A percentile compares a stretch with the other conserved stretches of the same genome.
phyloP scores from a whole-genome alignment of 2,797 vertebrate species.

The Lutjanus campechanus region DNA sequence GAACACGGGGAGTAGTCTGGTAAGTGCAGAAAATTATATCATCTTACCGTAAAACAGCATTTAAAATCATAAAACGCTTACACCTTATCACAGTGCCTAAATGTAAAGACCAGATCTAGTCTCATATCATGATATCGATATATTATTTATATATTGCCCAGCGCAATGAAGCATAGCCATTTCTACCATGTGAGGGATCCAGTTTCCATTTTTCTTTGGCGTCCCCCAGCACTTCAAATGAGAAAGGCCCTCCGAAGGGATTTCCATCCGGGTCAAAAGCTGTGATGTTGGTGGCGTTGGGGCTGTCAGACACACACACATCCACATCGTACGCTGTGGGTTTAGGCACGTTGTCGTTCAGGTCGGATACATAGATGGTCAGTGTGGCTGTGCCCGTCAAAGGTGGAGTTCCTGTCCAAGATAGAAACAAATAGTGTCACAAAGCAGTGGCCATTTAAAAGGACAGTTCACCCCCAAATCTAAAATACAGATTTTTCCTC shows the following conservation, averaged over 20 bases:
- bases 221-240: conserved; percentile 72
- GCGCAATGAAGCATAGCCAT: background rate
- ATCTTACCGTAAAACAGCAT: too few relatives aligned
- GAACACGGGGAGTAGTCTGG: too few relatives aligned
- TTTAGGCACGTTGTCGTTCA: conserved; percentile 79
- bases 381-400: conserved; percentile 79
- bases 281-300: conserved; percentile 63
- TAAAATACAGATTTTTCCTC: too few relatives aligned
- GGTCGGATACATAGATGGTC: conserved; percentile 71
- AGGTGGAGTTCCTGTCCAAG: conserved; percentile 68
- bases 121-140: too few relatives aligned
- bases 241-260: conserved; percentile 79
- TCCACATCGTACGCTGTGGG: conserved; percentile 40
- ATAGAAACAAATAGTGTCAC: background rate
- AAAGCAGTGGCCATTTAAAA: background rate
- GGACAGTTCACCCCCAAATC: too few relatives aligned
- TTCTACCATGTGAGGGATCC: conserved; percentile 71
- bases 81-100: too few relatives aligned
- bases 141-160: too few relatives aligned
- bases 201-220: conserved; percentile 72
- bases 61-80: too few relatives aligned
- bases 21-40: too few relatives aligned
- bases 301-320: conserved; percentile 67
- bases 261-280: conserved; percentile 74
- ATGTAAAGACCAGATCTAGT: too few relatives aligned